These are phyloP conservation scores for Eumerus sabulonum DNA, from an alignment of 2,888 invertebrate genomes.

Conservation along the genomic window DNA sequence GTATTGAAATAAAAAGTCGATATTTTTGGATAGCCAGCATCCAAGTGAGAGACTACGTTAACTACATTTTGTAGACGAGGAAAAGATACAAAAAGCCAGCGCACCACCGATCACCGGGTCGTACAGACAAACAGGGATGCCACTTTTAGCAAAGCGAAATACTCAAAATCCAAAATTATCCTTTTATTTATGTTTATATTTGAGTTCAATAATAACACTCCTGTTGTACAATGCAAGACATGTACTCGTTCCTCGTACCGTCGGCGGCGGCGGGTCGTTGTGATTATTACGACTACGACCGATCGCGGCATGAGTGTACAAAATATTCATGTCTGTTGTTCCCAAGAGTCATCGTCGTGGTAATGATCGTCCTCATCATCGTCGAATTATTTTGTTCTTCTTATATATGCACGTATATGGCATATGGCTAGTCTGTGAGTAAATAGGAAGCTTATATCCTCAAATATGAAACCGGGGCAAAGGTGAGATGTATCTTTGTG, in stretches of 20 bases:
- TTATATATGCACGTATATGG: background rate
- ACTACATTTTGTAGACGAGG: conserved; percentile 11
- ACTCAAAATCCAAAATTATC: conserved; percentile 68
- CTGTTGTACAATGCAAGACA: conserved; percentile 44
- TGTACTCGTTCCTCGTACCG: conserved; percentile 16
- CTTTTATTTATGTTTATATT: conserved; percentile 67
- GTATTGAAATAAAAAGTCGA: conserved; percentile 68
- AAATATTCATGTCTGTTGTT: conserved; percentile 8
- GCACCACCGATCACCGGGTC: too few species aligned
- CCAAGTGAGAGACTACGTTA: conserved; percentile 11
- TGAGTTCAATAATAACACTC: conserved; percentile 61
- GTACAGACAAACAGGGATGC: conserved; percentile 63
- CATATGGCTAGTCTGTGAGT: conserved; percentile 18
- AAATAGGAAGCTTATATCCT: conserved; percentile 55
- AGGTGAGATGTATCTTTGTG: conserved; percentile 13
- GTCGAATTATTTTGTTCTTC: conserved; percentile 10
- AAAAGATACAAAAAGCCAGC: conserved; percentile 49
- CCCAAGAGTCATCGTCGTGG: conserved; percentile 22
- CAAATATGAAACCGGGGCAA: background rate
- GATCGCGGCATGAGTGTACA: conserved; percentile 16
- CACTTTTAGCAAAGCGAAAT: conserved; percentile 63
- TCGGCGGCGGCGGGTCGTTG: conserved; percentile 7
- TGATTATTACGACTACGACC: conserved; percentile 14
- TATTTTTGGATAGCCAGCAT: conserved; percentile 60
- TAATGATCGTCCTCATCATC: conserved; percentile 31